These are phyloP conservation scores for Pelusios castaneus DNA, from an alignment of 2,113 vertebrate species.

Conservation along the genomic window DNA sequence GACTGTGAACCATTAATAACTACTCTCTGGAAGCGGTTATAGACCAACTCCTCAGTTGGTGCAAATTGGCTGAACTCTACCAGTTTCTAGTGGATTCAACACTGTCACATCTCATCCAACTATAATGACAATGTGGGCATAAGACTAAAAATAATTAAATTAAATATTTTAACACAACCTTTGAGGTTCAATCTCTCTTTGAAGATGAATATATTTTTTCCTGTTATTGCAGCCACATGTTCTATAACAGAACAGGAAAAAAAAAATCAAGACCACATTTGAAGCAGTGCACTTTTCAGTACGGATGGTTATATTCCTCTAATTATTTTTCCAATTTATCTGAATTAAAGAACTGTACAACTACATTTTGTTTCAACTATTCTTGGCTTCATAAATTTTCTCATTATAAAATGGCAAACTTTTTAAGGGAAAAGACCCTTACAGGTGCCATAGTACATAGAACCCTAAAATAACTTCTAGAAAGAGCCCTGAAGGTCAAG, in stretches of 20 bases:
- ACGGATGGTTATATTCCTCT: neutral
- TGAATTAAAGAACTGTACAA: neutral
- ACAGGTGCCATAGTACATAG: neutral
- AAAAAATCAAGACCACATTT: neutral
- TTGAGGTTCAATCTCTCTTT: neutral
- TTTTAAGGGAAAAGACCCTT: neutral
- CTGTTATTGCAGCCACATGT: neutral
- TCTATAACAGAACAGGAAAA: neutral
- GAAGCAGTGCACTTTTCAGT: neutral
- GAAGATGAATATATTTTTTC: neutral
- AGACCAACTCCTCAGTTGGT: neutral
- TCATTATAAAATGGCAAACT: neutral
- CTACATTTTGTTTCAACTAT: neutral
- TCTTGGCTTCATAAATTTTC: accelerated
- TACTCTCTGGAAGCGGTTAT: neutral
- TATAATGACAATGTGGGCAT: neutral
- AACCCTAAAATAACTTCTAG: neutral
- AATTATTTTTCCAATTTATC: neutral
- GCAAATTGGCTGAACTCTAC: neutral
- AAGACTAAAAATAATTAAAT: neutral
- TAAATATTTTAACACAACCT: neutral
- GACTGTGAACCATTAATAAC: no score
- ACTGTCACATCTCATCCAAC: neutral
- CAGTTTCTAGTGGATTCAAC: neutral
- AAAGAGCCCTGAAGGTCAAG: neutral